A percentile compares a stretch with the other conserved stretches of the same genome.
Conservation (phyloP, 1,140 invertebrate genomes). For the Panulirus ornatus region DNA sequence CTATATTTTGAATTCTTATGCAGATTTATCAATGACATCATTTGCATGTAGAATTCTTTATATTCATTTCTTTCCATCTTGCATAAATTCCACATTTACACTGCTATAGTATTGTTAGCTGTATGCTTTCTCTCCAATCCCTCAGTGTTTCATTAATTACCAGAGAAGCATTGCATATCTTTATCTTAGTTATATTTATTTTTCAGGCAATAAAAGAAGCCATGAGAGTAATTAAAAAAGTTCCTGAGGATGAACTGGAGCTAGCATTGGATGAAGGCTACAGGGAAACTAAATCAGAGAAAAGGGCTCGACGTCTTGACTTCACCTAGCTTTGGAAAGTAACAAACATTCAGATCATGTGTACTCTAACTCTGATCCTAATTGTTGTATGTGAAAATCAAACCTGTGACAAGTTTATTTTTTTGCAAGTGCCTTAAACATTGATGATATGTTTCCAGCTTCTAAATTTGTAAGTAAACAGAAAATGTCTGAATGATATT, state of each 20-base stretch:
- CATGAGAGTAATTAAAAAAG: conserved; percentile 53
- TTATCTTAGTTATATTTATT: too few relatives aligned
- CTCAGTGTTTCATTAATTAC: too few relatives aligned
- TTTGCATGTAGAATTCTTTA: too few relatives aligned
- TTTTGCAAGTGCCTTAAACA: not conserved
- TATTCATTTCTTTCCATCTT: too few relatives aligned
- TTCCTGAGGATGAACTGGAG: conserved; percentile 51
- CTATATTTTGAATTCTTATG: too few relatives aligned
- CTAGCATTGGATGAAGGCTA: conserved; percentile 48
- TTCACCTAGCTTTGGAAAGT: conserved; percentile 10
- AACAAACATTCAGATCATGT: not conserved
- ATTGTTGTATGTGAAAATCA: not conserved
- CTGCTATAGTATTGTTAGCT: conserved; percentile 1
- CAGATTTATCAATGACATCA: too few relatives aligned
- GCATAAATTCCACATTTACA: not conserved
- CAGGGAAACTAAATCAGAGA: conserved; percentile 46
- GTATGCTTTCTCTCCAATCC: not conserved
- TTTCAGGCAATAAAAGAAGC: conserved; percentile 61
- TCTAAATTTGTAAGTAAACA: not conserved
- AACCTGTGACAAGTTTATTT: not conserved
- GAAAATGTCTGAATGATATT: too few relatives aligned
- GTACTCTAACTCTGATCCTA: not conserved
- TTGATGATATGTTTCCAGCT: not conserved
- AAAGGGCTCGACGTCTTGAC: conserved; percentile 34
- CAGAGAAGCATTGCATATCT: too few relatives aligned